Percentiles rank a stretch among this genome's conserved stretches.
phyloP scores from a whole-genome alignment of 2,888 invertebrate genomes.

The Cataglyphis rosenhaueri region DNA sequence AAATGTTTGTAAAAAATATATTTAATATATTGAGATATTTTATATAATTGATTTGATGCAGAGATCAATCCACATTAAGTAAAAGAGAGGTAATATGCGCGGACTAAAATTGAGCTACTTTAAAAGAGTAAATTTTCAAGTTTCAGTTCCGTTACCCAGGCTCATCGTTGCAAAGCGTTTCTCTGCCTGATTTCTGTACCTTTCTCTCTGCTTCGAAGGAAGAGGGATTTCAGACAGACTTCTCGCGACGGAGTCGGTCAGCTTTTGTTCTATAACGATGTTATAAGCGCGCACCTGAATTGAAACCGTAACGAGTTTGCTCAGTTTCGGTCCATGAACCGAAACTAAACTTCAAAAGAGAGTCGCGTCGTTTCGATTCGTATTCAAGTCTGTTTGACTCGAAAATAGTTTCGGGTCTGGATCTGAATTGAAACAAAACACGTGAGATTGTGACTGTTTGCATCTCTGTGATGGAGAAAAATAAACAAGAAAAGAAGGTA shows the following conservation, averaged over 20 bases:
- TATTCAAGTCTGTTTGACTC: not conserved
- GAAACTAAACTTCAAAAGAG: not conserved
- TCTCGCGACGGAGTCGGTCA: slow-evolving; percentile 18
- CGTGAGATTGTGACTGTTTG: slow-evolving; percentile 35
- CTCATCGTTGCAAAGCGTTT: not conserved
- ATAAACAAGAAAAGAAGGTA: slow-evolving; percentile 28
- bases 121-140: slow-evolving; percentile 1
- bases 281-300: slow-evolving; percentile 25
- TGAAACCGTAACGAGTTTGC: slow-evolving; percentile 38
- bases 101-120: slow-evolving; percentile 7
- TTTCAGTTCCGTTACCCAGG: not conserved
- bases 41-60: not conserved
- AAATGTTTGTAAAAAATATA: not conserved
- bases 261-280: slow-evolving; percentile 24
- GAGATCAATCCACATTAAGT: not conserved
- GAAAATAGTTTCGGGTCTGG: not conserved
- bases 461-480: not conserved
- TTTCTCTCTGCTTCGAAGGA: not conserved
- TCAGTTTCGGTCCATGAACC: slow-evolving; percentile 13
- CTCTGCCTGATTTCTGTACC: slow-evolving; percentile 3
- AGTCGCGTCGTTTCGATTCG: slow-evolving; percentile 12
- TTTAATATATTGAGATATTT: not conserved
- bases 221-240: not conserved
- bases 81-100: not conserved
- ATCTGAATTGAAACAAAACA: slow-evolving; percentile 50